These are phyloP conservation scores for Ecdyonurus torrentis DNA, from an alignment of 2,888 invertebrate genomes.

Conservation along the genomic window DNA sequence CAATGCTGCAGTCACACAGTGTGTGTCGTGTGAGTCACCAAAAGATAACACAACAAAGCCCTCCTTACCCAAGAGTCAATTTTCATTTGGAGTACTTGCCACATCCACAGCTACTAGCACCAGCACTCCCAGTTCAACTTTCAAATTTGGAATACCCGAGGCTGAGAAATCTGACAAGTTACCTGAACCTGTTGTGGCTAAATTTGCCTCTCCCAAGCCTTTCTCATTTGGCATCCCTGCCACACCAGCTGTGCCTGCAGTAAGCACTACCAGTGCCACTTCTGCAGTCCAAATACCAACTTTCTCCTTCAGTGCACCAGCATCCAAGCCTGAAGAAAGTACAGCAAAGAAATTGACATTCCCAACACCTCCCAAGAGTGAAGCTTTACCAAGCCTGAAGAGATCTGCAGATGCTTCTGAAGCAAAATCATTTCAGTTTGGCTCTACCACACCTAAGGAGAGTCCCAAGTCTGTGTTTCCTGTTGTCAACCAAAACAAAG, in stretches of 20 bases:
- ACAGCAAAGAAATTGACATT: neutral
- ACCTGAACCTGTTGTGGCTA: neutral
- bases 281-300: neutral
- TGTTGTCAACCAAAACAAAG: neutral
- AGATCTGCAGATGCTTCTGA: neutral
- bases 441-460: neutral
- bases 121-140: neutral
- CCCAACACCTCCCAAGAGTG: neutral
- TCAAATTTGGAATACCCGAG: neutral
- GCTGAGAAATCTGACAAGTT: neutral
- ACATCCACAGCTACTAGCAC: neutral
- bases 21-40: slow-evolving; percentile 23
- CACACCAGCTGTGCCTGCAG: neutral
- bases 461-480: neutral
- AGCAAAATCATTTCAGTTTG: neutral
- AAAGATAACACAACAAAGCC: slow-evolving; percentile 10
- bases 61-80: no score
- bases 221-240: neutral
- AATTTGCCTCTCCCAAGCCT: neutral
- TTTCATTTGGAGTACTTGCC: neutral
- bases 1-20: slow-evolving; percentile 15
- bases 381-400: neutral
- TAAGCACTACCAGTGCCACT: neutral
- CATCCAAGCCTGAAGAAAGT: neutral
- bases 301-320: neutral